Evolutionary conservation across 1,140 invertebrate species (phyloP).

Genomic region (Heliconius eleuchia): DNA sequence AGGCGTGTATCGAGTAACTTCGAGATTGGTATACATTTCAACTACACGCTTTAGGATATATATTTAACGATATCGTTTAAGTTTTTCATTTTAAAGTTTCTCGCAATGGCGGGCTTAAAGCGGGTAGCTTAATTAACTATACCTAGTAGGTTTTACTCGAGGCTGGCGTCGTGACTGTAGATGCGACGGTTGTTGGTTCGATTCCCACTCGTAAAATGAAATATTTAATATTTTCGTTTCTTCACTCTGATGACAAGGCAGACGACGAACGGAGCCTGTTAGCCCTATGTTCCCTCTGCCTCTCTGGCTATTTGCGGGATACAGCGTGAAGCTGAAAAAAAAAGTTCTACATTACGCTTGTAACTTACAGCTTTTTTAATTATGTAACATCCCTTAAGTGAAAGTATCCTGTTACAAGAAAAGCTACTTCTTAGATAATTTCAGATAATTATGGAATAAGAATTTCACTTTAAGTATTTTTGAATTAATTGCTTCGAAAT

Average conservation of each 20-base stretch:
- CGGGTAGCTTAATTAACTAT: neutral
- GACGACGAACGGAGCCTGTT: too few relatives aligned
- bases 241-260: too few relatives aligned
- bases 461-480: conserved; percentile 66
- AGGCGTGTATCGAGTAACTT: conserved; percentile 79
- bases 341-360: neutral
- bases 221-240: neutral
- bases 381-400: conserved; percentile 44
- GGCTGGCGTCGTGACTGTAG: too few relatives aligned
- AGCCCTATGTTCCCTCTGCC: too few relatives aligned
- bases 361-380: conserved; percentile 38
- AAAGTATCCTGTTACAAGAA: conserved; percentile 55
- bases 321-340: too few relatives aligned
- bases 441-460: conserved; percentile 64
- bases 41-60: conserved; percentile 62
- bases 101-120: neutral
- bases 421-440: conserved; percentile 67
- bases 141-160: neutral
- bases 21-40: conserved; percentile 76
- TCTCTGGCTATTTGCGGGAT: too few relatives aligned
- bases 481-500: conserved; percentile 77
- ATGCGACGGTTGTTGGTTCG: too few relatives aligned
- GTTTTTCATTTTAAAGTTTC: conserved; percentile 10
- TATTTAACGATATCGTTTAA: conserved; percentile 50
- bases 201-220: neutral